Conservation (phyloP, 2,797 vertebrate genomes). For the Kryptopterus vitreolus region DNA sequence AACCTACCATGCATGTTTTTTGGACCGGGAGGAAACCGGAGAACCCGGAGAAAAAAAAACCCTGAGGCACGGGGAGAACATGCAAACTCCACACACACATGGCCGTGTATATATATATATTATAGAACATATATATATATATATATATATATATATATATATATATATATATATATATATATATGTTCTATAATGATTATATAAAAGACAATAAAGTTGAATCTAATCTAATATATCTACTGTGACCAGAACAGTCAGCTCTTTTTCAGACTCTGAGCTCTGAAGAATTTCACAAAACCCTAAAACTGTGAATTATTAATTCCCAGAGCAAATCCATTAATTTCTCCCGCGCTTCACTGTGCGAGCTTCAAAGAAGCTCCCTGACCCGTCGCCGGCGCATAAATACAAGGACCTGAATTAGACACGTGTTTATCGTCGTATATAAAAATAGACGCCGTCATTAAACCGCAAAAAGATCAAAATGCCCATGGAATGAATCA, state of each 20-base stretch:
- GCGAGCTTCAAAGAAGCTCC: slow-evolving; percentile 22
- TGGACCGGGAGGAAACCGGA: no score
- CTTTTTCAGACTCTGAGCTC: slow-evolving; percentile 50
- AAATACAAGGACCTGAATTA: slow-evolving; percentile 13
- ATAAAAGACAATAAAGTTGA: no score
- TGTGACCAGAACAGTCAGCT: slow-evolving; percentile 36
- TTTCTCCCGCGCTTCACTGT: slow-evolving; percentile 29
- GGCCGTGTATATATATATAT: background rate
- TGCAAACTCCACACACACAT: no score
- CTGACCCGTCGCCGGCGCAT: background rate
- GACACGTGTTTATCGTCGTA: slow-evolving; percentile 33
- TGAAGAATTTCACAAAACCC: slow-evolving; percentile 60
- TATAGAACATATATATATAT: slow-evolving; percentile 2
- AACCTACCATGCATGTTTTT: no score
- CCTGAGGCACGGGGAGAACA: no score
- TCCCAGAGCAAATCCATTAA: slow-evolving; percentile 30
- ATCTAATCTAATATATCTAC: no score
- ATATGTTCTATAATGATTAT: no score
- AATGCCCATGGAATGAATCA: slow-evolving; percentile 36
- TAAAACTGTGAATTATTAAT: slow-evolving; percentile 68
- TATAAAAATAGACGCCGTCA: slow-evolving; percentile 34
- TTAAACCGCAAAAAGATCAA: slow-evolving; percentile 31
- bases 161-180: background rate
- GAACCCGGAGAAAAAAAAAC: no score
- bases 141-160: background rate